Evolutionary conservation across 2,797 vertebrate genomes (phyloP), one percentile per base, ranked within the genome.

Genomic region (Lacerta bilineata): DNA sequence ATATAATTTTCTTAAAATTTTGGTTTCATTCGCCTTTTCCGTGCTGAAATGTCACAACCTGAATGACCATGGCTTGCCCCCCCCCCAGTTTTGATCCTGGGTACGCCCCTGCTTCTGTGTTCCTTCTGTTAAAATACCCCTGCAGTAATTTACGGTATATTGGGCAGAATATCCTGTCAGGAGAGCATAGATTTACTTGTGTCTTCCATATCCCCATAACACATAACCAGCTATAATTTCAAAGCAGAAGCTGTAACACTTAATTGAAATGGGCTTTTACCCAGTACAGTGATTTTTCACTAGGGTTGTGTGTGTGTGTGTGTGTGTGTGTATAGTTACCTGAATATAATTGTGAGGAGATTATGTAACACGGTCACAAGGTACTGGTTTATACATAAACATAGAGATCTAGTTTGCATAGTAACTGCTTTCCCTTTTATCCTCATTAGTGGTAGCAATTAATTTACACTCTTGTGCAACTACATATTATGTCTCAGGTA

Each of bases 201-300:
- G 80, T 90, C 93, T 93, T 92, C 93, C 92, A 89, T 93, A 91
- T 91, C 90, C 91, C 90, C 92, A 33, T 90, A 92, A 66, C 85
- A 43, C 0, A 88, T 87, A 91, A 90, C 92, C 86, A 90, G 69
- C 88, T 92, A 39, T 88, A 90, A 94, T 95, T 94, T 80, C 86
- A 94, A 93, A 94, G 18, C 46, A 87, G 36, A 74, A 27, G 66
- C 71, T 75, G 4, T 83, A 76, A 75, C 43, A 66, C 64, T 72
- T 85, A 85, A 64, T 84, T 88, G 50, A 6, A 64, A 84, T 61
- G 59, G 55, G 41, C 2, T 43, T 46, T 72, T 59, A 46, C 29
- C 39, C 33, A 39, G 43, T 25, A 66, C 23, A 88, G 41, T 76
- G 71, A 55, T 17, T 33, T 20, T 18, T 17, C n/a, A 74, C 33